These are phyloP conservation scores for Polyodon spathula DNA, from an alignment of 2,113 vertebrate genomes.

Conservation along the genomic window DNA sequence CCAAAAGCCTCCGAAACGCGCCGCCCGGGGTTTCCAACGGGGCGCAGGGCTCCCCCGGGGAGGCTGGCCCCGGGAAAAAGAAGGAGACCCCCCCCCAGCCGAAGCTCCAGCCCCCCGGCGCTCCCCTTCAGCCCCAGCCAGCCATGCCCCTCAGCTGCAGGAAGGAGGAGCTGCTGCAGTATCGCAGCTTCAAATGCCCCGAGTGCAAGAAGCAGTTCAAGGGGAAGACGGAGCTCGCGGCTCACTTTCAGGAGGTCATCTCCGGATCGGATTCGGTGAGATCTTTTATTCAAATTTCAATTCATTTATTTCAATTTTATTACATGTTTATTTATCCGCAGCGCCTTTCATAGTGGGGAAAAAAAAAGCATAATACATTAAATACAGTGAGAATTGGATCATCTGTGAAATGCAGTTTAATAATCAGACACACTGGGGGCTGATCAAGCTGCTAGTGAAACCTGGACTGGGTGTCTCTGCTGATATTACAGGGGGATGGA, in stretches of 20 bases:
- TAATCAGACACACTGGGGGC: too few species aligned
- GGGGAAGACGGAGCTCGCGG: constrained; percentile 67
- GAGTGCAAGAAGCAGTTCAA: constrained; percentile 81
- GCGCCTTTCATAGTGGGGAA: too few species aligned
- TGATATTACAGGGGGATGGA: too few species aligned
- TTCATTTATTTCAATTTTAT: too few species aligned
- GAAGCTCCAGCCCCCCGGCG: constrained; percentile 34
- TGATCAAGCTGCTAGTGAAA: too few species aligned
- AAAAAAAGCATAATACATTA: too few species aligned
- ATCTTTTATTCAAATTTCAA: not conserved
- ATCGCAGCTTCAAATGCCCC: constrained; percentile 66
- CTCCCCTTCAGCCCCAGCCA: constrained; percentile 39
- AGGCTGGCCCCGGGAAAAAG: constrained; percentile 40
- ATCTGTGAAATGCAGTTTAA: too few species aligned
- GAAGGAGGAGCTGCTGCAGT: constrained; percentile 44
- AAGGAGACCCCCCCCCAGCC: constrained; percentile 32
- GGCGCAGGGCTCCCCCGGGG: constrained; percentile 19
- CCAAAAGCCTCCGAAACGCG: too few species aligned
- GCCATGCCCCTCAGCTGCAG: constrained; percentile 64
- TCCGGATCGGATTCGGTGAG: constrained; percentile 43
- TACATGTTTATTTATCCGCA: too few species aligned
- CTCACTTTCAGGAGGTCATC: constrained; percentile 77
- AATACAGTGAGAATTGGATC: too few species aligned
- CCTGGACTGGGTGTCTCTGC: too few species aligned
- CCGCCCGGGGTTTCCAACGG: too few species aligned